Base-by-base conservation (phyloP, 2,797 vertebrate genomes). In the Acestrorhynchus altus region DNA sequence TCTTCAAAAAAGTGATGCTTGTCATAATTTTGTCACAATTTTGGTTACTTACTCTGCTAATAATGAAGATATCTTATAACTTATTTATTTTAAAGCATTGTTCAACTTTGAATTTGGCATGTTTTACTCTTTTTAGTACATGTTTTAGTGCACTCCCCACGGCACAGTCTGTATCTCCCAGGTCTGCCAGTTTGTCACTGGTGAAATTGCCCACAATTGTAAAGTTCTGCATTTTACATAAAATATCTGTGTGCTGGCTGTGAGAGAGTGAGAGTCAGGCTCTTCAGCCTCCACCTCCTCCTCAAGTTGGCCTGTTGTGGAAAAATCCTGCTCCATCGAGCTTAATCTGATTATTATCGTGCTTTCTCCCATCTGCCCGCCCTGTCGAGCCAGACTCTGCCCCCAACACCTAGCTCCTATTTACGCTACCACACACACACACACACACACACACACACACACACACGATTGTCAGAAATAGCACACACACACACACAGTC, bases 201-300 rank as follows among this genome's bases (percentile, higher is more conserved):
- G 86, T n/a, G 86, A 90, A 92, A 86, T 63, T 54, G 83, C 81
- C 86, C 83, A 88, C 88, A 87, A 84, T 81, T 87, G 74, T 74
- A 83, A 86, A 88, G 87, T 87, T 88, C 87, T 86, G 78, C 73
- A 81, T 83, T 90, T 89, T 86, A 88, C 87, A 89, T 83, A 86
- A 87, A 89, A 72, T 84, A 88, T 87, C 83, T 86, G 83, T 28
- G 76, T 81, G 73, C 76, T 81, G 84, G 79, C 24, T 3, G 78
- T 68, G 31, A 35, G 31, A 35, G 31, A 35, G 31, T 35, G 31
- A 78, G 16, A 64, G 76, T 70, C 67, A 72, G 31, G 12, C 22
- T 67, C 66, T 67, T 69, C 57, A 56, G 54, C 44, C 64, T 54
- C 63, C 39, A 54, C 46, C 49, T 60, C 63, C 44, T 59, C 46